Evolutionary conservation across 2,797 vertebrate species (phyloP), one percentile per base, ranked within the genome.

Genomic region (Scleropages formosus): DNA sequence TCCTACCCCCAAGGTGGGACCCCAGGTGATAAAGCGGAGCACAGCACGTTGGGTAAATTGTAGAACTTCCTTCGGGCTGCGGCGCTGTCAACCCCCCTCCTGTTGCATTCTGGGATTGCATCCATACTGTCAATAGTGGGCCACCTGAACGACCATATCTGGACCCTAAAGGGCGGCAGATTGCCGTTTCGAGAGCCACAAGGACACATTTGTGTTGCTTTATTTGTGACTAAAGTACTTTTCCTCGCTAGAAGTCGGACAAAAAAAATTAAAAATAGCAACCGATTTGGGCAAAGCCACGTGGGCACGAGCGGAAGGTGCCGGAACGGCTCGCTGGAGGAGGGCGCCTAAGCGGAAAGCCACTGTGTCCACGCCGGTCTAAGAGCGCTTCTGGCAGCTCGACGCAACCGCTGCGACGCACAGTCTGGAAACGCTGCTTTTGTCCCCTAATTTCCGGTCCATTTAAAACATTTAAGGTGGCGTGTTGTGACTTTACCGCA

Each of bases 91-190:
- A n/a, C n/a, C n/a, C n/a, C 68, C 53, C 68, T 16, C 22, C 68
- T 13, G n/a, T 58, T 71, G 68, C 49, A 71, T 71, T 58, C 26
- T 71, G 68, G 68, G 49, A 63, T 20, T 49, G 39, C 22, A 51
- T 71, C 22, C 24, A 20, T 49, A 16, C n/a, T 18, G 0, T 68
- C 22, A n/a, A 24, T 18, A 4, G 51, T 47, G 66, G 27, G 16
- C 12, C 13, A 16, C 20, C 65, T 68, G n/a, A n/a, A n/a, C n/a
- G n/a, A n/a, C n/a, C n/a, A n/a, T n/a, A n/a, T n/a, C 20, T 20
- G 20, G 65, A 20, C 49, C 44, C 53, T 49, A 18, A 22, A 56
- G 20, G 49, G 20, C 46, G 69, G n/a, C 49, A 24, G 20, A 51
- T 24, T 46, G 12, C 49, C 3, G 4, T 11, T 24, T 31, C 3